Conservation (phyloP, 2,113 vertebrate genomes). For the Solenodon paradoxus region DNA sequence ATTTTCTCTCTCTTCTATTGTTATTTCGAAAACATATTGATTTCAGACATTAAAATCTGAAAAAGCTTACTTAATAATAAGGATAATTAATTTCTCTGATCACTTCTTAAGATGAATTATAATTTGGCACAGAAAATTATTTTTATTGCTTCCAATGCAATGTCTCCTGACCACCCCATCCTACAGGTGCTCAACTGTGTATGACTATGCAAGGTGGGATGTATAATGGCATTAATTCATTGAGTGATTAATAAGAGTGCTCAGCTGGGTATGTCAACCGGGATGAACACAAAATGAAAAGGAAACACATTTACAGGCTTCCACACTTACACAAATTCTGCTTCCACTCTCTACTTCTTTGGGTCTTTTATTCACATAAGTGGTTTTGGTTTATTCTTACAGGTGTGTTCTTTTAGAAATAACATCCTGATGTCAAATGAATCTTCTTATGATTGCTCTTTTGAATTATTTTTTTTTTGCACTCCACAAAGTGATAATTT, state of each 20-base stretch:
- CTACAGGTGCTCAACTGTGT: not conserved
- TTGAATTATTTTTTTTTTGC: slow-evolving; percentile 2
- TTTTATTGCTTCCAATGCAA: not conserved
- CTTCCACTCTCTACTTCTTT: not conserved
- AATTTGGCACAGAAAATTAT: not conserved
- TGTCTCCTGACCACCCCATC: not conserved
- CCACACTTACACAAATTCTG: not conserved
- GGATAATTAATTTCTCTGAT: not conserved
- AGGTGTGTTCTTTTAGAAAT: not conserved
- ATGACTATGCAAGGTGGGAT: not conserved
- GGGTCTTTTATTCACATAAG: not conserved
- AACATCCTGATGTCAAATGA: not conserved
- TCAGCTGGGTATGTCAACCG: not conserved
- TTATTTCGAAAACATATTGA: slow-evolving; percentile 1
- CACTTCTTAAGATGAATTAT: not conserved
- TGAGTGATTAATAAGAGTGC: not conserved
- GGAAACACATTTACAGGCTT: not conserved
- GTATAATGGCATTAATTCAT: not conserved
- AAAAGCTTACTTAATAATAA: not conserved
- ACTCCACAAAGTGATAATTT: not conserved
- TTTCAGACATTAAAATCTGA: slow-evolving; percentile 23
- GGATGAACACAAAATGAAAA: not conserved
- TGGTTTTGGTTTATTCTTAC: not conserved
- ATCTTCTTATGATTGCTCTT: not conserved
- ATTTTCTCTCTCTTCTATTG: slow-evolving; percentile 5